Evolutionary conservation across 2,888 invertebrate genomes (phyloP), one percentile per base, ranked within the genome.

Genomic region (Oxytorus armatus): DNA sequence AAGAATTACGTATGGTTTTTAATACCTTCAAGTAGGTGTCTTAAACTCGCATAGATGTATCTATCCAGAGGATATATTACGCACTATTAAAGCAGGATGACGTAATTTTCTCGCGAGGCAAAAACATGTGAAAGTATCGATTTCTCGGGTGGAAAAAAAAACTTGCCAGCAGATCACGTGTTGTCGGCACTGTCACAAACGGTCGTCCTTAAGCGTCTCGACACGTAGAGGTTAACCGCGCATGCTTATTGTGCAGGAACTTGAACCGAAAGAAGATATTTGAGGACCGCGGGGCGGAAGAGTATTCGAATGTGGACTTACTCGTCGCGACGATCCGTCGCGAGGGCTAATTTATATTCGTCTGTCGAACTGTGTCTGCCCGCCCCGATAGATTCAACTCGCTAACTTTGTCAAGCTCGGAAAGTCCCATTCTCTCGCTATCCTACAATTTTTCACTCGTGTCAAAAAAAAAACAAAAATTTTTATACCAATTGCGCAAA

Each of bases 111-210:
- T 69, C 23, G 36, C 33, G 57, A 70, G 77, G 77, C 66, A 63
- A 65, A 39, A 49, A 63, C 57, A n/a, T n/a, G n/a, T n/a, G 61
- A 69, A 74, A 72, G 77, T 66, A 77, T 77, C 77, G 77, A 77
- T 78, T 66, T 68, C 73, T 61, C 39, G 49, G 65, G 66, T 42
- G 10, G 42, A 66, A 47, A 51, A 51, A 39, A 73, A 61, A 61
- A 42, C 42, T 3, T 47, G 16, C 10, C 18, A 10, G 18, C 44
- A 36, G 59, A 57, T 70, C 70, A 59, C 70, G 70, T 70, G 47
- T 70, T 47, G 29, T 5, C 23, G n/a, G 44, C 57, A 5, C 29
- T n/a, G 70, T 47, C 47, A 44, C 47, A 47, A 59, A 70, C 47
- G 55, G 47, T 70, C 57, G 57, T 49, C 36, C 36, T 47, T 7